A percentile compares a stretch with the other conserved stretches of the same genome.
These are phyloP conservation scores for Anoplolepis gracilipes DNA, from an alignment of 1,140 invertebrate species.

Conservation along the genomic window DNA sequence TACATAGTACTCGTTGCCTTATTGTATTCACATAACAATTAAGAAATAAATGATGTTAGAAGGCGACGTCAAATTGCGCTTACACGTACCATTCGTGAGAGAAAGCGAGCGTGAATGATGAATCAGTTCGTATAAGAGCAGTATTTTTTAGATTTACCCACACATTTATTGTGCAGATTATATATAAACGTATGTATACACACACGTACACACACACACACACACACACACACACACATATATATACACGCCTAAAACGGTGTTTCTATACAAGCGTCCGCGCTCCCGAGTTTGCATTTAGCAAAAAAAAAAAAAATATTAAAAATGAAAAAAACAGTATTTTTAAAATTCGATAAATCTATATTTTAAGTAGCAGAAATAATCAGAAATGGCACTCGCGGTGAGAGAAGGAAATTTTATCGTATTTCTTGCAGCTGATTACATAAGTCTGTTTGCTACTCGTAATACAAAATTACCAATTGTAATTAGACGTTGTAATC, in stretches of 20 bases:
- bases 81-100: slow-evolving; percentile 1
- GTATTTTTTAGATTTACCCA: slow-evolving; percentile 83
- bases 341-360: not conserved
- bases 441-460: slow-evolving; percentile 35
- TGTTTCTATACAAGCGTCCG: slow-evolving; percentile 7
- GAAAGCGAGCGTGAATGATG: slow-evolving; percentile 19
- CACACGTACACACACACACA: not conserved
- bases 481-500: slow-evolving; percentile 42
- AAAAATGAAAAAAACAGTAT: not conserved
- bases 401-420: slow-evolving; percentile 29
- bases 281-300: slow-evolving; percentile 38
- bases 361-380: not conserved
- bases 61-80: slow-evolving; percentile 14
- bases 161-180: not conserved
- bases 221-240: slow-evolving; percentile 61
- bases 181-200: not conserved
- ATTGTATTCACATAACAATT: slow-evolving; percentile 78
- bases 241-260: slow-evolving; percentile 8
- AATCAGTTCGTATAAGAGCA: slow-evolving; percentile 81
- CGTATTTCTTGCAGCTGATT: slow-evolving; percentile 8
- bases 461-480: slow-evolving; percentile 29
- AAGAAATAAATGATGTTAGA: slow-evolving; percentile 65
- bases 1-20: slow-evolving; percentile 76
- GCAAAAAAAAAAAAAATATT: not conserved
- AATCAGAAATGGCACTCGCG: not conserved